Percentiles rank a stretch among this genome's conserved stretches.
Evolutionary conservation across 2,888 invertebrate species (phyloP).

Genomic region (Drosophila anceps): DNA sequence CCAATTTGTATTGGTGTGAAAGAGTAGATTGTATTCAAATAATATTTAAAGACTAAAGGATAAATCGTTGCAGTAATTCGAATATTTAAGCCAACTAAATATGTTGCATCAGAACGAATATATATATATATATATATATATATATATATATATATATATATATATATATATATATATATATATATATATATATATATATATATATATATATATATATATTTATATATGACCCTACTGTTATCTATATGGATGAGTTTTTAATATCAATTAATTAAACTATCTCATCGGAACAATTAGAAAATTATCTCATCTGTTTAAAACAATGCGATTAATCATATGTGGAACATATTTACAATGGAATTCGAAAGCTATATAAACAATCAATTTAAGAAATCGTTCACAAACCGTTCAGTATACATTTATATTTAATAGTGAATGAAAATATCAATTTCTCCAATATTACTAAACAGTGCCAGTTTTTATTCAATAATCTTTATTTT

Average conservation of each 20-base stretch:
- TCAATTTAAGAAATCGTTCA: slow-evolving; percentile 13
- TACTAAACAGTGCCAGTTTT: slow-evolving; percentile 15
- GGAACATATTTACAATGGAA: slow-evolving; percentile 11
- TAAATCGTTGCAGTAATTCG: slow-evolving; percentile 7
- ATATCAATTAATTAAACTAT: slow-evolving; percentile 4
- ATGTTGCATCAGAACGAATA: not conserved
- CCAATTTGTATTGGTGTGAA: slow-evolving; percentile 25
- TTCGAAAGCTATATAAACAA: slow-evolving; percentile 17
- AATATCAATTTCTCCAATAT: slow-evolving; percentile 5
- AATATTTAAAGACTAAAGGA: slow-evolving; percentile 9
- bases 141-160: not conserved
- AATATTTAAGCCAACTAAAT: slow-evolving; percentile 11
- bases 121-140: slow-evolving; percentile 1
- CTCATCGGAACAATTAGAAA: slow-evolving; percentile 2
- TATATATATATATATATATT: slow-evolving; percentile 1
- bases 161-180: not conserved
- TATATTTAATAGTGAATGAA: slow-evolving; percentile 15
- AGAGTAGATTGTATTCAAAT: slow-evolving; percentile 28
- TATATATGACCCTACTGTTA: slow-evolving; percentile 6
- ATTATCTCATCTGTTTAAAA: slow-evolving; percentile 7
- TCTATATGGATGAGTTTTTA: slow-evolving; percentile 1
- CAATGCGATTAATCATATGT: slow-evolving; percentile 5
- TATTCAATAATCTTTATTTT: slow-evolving; percentile 14
- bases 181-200: slow-evolving; percentile 1
- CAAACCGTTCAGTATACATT: slow-evolving; percentile 15